Conservation (phyloP, 2,113 vertebrate species). For the Amphilophus citrinellus region DNA sequence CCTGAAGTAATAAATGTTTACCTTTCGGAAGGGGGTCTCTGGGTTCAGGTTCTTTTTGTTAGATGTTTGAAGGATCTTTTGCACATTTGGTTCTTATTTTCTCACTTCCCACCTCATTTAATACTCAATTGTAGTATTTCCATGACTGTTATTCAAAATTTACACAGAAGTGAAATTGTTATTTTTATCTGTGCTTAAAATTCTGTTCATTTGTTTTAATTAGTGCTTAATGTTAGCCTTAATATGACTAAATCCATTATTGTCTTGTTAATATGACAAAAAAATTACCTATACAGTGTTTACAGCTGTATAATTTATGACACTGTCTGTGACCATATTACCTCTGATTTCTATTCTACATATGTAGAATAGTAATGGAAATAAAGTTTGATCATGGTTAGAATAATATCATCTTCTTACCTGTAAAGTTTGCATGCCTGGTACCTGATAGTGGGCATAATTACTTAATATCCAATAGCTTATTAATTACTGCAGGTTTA, state of each 20-base stretch:
- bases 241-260: background rate
- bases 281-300: background rate
- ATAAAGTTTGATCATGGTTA: background rate
- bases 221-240: background rate
- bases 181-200: constrained; percentile 3
- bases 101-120: constrained; percentile 70
- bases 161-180: background rate
- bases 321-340: no score
- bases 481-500: background rate
- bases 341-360: no score
- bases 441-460: background rate
- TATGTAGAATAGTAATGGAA: background rate
- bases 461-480: background rate
- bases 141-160: background rate
- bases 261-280: background rate
- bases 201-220: background rate
- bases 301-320: no score
- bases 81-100: constrained; percentile 87
- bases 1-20: constrained; percentile 98
- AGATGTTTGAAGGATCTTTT: constrained; percentile 79
- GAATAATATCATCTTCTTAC: no score
- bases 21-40: constrained; percentile 92
- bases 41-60: constrained; percentile 83
- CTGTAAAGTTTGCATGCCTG: no score
- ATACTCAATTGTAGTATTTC: background rate